Percentiles rank a stretch among this genome's conserved stretches.
phyloP scores from a whole-genome alignment of 2,888 invertebrate genomes.

The Xanthorhoe designata region DNA sequence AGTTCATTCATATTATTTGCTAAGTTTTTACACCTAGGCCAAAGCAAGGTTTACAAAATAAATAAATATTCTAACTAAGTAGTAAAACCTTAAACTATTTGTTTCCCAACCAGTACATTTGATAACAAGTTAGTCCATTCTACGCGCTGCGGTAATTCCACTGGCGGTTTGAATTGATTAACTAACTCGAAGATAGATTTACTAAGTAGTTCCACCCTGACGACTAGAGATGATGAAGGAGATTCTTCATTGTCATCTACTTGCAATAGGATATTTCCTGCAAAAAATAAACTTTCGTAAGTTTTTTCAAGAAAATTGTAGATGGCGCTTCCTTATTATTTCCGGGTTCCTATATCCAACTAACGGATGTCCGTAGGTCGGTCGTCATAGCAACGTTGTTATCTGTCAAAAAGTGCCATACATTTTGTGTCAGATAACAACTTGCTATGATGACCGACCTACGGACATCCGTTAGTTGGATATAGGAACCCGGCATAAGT shows the following conservation, averaged over 20 bases:
- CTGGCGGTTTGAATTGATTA: constrained; percentile 69
- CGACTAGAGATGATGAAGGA: constrained; percentile 52
- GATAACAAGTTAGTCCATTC: constrained; percentile 75
- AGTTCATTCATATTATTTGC: no score
- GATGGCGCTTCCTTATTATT: background rate
- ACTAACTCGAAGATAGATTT: constrained; percentile 70
- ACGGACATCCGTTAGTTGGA: no score
- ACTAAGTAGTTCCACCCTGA: constrained; percentile 68
- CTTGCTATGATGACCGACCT: no score
- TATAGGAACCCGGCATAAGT: no score
- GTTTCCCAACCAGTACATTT: constrained; percentile 74
- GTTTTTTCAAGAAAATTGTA: background rate
- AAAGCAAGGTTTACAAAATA: no score
- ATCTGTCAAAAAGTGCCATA: no score
- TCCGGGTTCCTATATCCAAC: no score
- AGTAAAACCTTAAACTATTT: constrained; percentile 59
- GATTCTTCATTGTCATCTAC: constrained; percentile 55
- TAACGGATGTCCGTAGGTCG: no score
- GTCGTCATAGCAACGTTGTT: no score
- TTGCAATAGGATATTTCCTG: constrained; percentile 73
- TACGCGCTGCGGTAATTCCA: constrained; percentile 65
- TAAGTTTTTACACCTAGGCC: no score
- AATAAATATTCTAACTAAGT: no score
- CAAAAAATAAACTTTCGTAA: constrained; percentile 40
- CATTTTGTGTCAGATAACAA: no score